Conservation (phyloP, 2,113 vertebrate species). For the Fulmarus glacialis region DNA sequence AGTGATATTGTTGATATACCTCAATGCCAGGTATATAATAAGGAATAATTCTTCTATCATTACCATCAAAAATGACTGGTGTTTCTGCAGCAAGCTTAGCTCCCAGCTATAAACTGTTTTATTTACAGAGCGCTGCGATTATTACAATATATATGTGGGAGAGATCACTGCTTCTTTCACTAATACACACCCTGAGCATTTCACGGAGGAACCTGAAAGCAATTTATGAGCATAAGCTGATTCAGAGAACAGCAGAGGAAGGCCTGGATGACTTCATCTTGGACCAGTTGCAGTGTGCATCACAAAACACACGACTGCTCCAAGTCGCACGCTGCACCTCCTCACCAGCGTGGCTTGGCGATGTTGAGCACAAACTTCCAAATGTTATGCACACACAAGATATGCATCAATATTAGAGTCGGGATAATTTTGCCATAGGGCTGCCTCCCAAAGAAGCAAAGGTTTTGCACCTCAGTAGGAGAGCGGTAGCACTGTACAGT, state of each 20-base stretch:
- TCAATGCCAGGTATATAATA: not conserved
- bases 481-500: not conserved
- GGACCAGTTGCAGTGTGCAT: not conserved
- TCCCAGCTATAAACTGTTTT: not conserved
- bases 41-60: not conserved
- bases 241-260: not conserved
- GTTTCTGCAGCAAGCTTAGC: not conserved
- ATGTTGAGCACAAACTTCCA: not conserved
- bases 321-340: not conserved
- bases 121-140: not conserved
- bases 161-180: not conserved
- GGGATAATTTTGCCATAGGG: not conserved
- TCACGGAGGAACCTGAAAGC: not conserved
- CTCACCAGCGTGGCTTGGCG: accelerated
- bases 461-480: not conserved
- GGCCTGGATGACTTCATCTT: not conserved
- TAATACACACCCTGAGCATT: not conserved
- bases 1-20: not conserved
- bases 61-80: not conserved
- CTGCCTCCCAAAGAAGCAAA: not conserved
- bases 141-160: not conserved
- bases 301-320: not conserved
- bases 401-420: accelerated
- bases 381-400: accelerated
- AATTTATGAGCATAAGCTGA: not conserved